Base-by-base conservation (phyloP, 2,113 vertebrate species). In the Nestor notabilis region DNA sequence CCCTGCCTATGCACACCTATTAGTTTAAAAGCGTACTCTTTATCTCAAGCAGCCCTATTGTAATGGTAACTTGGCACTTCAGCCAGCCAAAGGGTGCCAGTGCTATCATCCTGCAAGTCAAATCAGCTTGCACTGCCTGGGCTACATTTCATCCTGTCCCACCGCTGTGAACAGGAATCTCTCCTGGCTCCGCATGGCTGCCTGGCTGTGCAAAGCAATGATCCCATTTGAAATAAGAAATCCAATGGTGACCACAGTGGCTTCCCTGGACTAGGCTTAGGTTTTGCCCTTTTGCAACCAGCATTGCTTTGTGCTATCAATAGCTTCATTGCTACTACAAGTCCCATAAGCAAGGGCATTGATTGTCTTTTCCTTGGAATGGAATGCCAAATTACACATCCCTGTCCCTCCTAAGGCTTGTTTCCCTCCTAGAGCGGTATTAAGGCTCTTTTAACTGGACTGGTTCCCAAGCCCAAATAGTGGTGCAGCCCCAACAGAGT, bases 171-270 rank as follows among this genome's bases (percentile, higher is more conserved):
- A 19, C 18, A 33, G 64, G 39, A 27, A 52, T 63, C 50, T 63
- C 19, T 21, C 77, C 72, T 7, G 49, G 8, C 53, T 39, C 64
- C 1, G 0, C 37, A 39, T 0, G 0, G 33, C 46, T 46, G 35
- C 14, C 20, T 29, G 43, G 17, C 43, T 64, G 28, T 33, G 24
- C 23, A n/a, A 70, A 83, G 25, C 56, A 71, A 47, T 1, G 10
- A 69, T 33, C n/a, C 16, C 46, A 6, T 44, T 47, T 60, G 43
- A 88, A 87, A 46, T 10, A 28, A 83, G 63, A 79, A 87, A 79
- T 44, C n/a, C 46, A 88, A 1, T 2, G 12, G 23, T 13, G 27
- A 44, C 31, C 43, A 68, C 60, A 81, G 81, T 8, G 33, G 43
- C 43, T 65, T 83, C 69, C 27, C 47, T 29, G 16, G 25, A n/a